Evolutionary conservation across 2,113 vertebrate species (phyloP), one percentile per base, ranked within the genome.

Genomic region (Saccopteryx bilineata): DNA sequence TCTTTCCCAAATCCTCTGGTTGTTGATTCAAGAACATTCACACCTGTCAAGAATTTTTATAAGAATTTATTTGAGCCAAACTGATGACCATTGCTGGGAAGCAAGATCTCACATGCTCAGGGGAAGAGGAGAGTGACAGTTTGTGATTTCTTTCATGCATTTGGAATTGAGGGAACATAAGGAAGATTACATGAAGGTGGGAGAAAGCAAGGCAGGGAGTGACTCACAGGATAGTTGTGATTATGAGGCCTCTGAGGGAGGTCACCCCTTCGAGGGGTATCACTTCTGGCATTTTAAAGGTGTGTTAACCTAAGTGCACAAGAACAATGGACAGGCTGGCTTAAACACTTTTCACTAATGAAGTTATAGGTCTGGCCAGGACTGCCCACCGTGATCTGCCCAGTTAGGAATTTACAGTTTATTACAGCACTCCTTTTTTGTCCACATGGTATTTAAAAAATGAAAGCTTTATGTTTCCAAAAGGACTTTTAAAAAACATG

Each of bases 391-490:
- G 17, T 78, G 75, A n/a, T 56, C 50, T n/a, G 75, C 18, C 75
- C 75, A 56, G 75, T 21, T n/a, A 56, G 75, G 52, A 56, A 13
- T n/a, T 12, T 78, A 19, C 52, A n/a, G 2, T 56, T 78, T 21
- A 56, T 28, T 12, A 4, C 18, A n/a, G 50, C 31, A n/a, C 9
- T 52, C 50, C 18, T 31, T 76, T 18, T 54, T 69, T 71, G n/a
- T 33, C 9, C 33, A 46, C 5, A 72, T 72, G 23, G 19, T 33
- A 31, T 92, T 98, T 96, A 60, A 94, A 93, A 88, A 94, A 87
- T 72, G 65, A 86, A 75, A 76, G 33, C 75, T 95, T 65, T 28
- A 26, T 50, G 83, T 94, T 95, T 95, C 65, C 1, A 12, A 74
- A 72, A 94, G 82, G 33, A 61, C 48, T 78, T 94, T 94, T 92